Evolutionary conservation across 2,113 vertebrate genomes (phyloP).

Genomic region (Pipra filicauda): DNA sequence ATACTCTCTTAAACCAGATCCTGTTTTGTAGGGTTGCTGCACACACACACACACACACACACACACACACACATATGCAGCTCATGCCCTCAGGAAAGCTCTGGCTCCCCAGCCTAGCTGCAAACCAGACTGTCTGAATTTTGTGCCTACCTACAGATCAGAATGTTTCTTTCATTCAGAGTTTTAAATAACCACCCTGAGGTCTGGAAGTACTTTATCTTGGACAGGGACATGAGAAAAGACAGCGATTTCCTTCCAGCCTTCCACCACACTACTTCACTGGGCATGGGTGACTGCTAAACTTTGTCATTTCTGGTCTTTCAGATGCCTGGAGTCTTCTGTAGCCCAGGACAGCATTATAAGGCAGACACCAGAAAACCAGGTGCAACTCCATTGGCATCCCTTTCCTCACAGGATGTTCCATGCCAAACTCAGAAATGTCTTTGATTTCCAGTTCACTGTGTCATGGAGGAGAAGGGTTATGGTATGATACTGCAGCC

Average conservation of each 20-base stretch:
- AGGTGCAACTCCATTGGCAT: background rate
- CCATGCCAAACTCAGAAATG: background rate
- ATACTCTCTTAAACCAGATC: conserved; percentile 26
- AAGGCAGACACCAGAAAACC: background rate
- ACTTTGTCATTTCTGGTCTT: background rate
- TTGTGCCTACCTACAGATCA: background rate
- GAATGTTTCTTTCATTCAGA: background rate
- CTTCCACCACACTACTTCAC: background rate
- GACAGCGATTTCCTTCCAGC: fast-evolving
- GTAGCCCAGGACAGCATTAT: background rate
- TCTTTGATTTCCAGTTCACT: background rate
- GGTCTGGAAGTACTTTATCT: background rate
- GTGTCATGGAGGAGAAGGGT: background rate
- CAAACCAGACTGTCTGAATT: background rate
- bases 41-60: background rate
- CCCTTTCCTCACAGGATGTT: background rate
- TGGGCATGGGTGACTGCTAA: background rate
- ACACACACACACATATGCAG: background rate
- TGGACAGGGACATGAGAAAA: background rate
- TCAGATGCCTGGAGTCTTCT: background rate
- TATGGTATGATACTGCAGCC: fast-evolving
- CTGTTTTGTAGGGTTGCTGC: background rate
- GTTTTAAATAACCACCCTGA: background rate
- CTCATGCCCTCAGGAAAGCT: background rate
- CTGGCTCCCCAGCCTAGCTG: background rate